Conservation (phyloP, 53 echinoderm and acorn worm genomes). For the Luidia sarsii region DNA sequence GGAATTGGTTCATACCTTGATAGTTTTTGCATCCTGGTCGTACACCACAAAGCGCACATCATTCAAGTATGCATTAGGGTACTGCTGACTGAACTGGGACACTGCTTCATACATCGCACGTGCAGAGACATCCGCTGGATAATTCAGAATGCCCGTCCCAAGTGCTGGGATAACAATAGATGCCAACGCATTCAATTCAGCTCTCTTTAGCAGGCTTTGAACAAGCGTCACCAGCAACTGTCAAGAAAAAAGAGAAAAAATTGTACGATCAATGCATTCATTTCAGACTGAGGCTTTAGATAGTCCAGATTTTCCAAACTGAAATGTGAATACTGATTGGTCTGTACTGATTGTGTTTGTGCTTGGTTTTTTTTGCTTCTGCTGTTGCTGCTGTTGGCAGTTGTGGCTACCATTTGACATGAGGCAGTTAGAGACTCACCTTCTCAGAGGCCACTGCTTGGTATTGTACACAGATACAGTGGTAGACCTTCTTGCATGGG, state of each 20-base stretch:
- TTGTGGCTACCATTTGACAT: constrained; percentile 1
- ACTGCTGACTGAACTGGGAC: constrained; percentile 8
- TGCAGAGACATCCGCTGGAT: constrained; percentile 43
- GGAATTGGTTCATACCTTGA: constrained; percentile 40
- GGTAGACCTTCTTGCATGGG: not conserved
- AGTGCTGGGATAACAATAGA: constrained; percentile 57
- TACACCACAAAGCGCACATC: no score
- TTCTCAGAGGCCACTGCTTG: not conserved
- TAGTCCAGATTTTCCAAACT: no score
- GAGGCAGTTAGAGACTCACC: constrained; percentile 15
- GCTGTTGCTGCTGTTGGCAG: no score
- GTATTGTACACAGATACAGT: not conserved
- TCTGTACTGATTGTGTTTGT: no score
- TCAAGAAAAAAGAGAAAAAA: not conserved
- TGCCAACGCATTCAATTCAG: not conserved
- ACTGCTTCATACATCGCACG: constrained; percentile 37
- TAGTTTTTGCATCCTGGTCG: constrained; percentile 40
- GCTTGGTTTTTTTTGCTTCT: no score
- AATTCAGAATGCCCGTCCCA: constrained; percentile 56
- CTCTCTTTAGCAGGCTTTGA: constrained; percentile 1
- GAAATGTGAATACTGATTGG: no score
- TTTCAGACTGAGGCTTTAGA: no score
- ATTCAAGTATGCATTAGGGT: not conserved
- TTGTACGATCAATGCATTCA: no score
- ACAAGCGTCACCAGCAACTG: constrained; percentile 39